These are phyloP conservation scores for Eupsittula cactorum DNA, from an alignment of 2,113 vertebrate genomes.

Conservation along the genomic window DNA sequence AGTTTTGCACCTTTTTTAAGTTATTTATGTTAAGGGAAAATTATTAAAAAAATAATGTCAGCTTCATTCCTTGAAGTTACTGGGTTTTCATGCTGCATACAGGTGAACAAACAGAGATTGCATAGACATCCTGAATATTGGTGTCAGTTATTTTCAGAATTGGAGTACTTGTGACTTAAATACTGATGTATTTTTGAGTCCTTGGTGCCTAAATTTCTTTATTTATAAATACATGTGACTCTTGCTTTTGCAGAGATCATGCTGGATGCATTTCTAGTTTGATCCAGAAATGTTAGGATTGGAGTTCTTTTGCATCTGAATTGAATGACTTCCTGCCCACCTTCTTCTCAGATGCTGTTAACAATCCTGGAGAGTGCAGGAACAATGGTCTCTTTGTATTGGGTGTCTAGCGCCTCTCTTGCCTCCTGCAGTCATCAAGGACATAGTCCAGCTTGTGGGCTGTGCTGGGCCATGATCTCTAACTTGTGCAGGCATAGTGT, in stretches of 20 bases:
- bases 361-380: neutral
- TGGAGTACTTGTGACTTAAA: neutral
- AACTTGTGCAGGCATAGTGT: neutral
- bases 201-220: neutral
- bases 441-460: neutral
- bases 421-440: neutral
- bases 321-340: constrained; percentile 15
- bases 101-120: neutral
- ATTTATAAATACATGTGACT: neutral
- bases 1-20: neutral
- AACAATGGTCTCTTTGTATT: constrained; percentile 3
- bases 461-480: neutral
- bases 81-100: neutral
- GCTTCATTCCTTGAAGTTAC: neutral
- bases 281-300: neutral
- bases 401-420: fast-evolving
- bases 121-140: neutral
- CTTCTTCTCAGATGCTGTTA: neutral
- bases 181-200: neutral
- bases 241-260: neutral
- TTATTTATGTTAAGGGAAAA: neutral
- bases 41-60: neutral
- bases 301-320: neutral
- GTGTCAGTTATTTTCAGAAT: neutral
- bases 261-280: neutral